Conservation (phyloP, 2,113 vertebrate species). For the Periophthalmodon schlosseri region DNA sequence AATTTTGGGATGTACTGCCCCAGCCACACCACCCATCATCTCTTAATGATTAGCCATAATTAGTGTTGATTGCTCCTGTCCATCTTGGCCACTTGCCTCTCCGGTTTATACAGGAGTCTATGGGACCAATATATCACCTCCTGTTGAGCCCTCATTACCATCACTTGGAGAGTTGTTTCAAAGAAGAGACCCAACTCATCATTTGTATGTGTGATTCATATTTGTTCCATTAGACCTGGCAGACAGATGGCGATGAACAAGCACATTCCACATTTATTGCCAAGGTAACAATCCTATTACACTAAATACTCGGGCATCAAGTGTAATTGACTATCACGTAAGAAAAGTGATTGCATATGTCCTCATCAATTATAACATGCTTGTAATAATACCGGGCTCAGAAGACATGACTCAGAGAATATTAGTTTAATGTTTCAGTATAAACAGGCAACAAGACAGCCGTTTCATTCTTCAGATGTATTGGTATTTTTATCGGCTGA, state of each 20-base stretch:
- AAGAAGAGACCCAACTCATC: not conserved
- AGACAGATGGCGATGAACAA: constrained; percentile 5
- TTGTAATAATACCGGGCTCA: not conserved
- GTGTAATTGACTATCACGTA: constrained; percentile 6
- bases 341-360: constrained; percentile 3
- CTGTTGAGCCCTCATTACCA: constrained; percentile 3
- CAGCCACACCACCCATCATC: not conserved
- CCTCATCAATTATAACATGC: not conserved
- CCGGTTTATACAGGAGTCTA: not conserved
- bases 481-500: not conserved
- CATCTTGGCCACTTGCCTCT: not conserved
- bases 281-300: constrained; percentile 6
- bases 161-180: constrained; percentile 3
- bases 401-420: constrained; percentile 1
- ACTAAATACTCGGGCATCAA: constrained; percentile 4
- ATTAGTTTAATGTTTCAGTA: not conserved
- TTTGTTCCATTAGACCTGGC: constrained; percentile 2
- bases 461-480: not conserved
- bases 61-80: not conserved
- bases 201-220: not conserved
- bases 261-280: constrained; percentile 7
- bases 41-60: constrained; percentile 4
- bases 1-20: not conserved
- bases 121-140: not conserved
- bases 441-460: not conserved